A percentile compares a stretch with the other conserved stretches of the same genome.
Evolutionary conservation across 1,140 invertebrate species (phyloP).

Genomic region (Ylistrum balloti): DNA sequence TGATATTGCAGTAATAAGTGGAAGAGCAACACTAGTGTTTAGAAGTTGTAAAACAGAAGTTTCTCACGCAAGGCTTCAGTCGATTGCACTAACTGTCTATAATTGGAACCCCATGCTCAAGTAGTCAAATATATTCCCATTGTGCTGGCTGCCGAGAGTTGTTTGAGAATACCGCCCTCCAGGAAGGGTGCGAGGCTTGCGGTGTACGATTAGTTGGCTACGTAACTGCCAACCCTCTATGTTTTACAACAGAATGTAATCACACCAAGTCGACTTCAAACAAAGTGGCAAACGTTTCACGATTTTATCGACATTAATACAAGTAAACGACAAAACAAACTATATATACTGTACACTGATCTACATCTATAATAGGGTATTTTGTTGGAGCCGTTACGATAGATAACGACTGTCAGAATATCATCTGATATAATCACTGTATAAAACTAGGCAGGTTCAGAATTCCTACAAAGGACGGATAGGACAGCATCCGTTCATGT

Average conservation of each 20-base stretch:
- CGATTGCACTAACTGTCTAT: neutral
- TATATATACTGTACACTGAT: neutral
- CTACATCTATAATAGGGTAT: neutral
- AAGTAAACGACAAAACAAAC: neutral
- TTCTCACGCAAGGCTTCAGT: constrained; percentile 29
- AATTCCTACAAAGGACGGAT: neutral
- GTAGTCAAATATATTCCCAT: neutral
- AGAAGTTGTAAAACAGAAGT: constrained; percentile 9
- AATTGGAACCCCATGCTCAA: constrained; percentile 38
- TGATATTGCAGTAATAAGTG: neutral
- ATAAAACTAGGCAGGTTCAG: neutral
- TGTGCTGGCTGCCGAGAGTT: neutral
- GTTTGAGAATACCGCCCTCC: neutral
- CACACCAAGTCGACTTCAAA: neutral
- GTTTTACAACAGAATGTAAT: neutral
- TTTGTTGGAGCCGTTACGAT: neutral
- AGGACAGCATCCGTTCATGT: neutral
- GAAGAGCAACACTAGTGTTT: neutral
- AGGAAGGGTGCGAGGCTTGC: neutral
- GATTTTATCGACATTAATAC: constrained; percentile 12
- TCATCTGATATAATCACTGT: neutral
- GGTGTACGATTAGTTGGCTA: neutral
- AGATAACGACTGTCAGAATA: neutral
- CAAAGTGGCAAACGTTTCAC: neutral
- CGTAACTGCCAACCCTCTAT: neutral